Conservation (phyloP, 2,113 vertebrate species). For the Grammomys dolichurus region DNA sequence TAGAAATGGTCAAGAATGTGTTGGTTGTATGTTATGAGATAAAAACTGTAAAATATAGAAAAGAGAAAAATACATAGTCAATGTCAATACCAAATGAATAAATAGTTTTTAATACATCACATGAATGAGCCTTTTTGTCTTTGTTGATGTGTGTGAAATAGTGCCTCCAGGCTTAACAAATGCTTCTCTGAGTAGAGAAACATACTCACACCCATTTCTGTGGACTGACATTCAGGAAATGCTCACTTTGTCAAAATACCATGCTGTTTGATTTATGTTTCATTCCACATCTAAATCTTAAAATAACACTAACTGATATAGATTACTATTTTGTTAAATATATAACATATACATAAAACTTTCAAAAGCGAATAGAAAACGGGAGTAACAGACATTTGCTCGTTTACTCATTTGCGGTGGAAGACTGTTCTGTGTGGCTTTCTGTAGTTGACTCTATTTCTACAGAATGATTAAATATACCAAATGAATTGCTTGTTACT, state of each 20-base stretch:
- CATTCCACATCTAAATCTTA: neutral
- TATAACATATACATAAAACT: neutral
- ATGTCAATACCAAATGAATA: neutral
- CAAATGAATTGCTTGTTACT: neutral
- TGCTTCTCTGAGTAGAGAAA: neutral
- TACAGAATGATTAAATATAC: constrained; percentile 10
- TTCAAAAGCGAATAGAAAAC: constrained; percentile 32
- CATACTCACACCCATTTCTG: too few species aligned
- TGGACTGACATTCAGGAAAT: neutral
- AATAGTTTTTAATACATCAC: neutral
- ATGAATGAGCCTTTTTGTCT: neutral
- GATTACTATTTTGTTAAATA: constrained; percentile 29
- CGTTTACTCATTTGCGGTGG: neutral
- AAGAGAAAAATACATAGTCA: constrained; percentile 9
- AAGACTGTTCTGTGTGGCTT: neutral
- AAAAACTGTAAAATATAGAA: neutral
- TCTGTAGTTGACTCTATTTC: neutral
- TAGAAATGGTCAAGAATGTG: constrained; percentile 22
- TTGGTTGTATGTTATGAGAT: neutral
- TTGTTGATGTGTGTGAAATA: neutral
- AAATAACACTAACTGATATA: neutral
- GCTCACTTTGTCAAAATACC: neutral
- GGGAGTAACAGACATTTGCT: neutral
- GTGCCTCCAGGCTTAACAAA: neutral
- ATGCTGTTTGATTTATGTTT: neutral